phyloP scores from a whole-genome alignment of 2,797 vertebrate genomes.

The Podargus strigoides region DNA sequence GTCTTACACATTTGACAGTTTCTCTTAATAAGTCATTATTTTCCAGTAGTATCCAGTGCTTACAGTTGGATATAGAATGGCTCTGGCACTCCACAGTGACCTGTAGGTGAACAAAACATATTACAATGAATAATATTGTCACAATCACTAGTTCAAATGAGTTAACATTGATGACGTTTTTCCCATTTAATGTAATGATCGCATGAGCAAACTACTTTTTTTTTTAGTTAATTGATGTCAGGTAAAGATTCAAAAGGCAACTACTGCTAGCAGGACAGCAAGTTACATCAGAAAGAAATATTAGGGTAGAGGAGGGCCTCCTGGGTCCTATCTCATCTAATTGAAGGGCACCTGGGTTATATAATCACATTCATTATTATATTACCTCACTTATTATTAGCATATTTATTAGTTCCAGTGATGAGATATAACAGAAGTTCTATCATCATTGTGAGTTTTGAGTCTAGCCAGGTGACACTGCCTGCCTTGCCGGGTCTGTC shows the following conservation, averaged over 20 bases:
- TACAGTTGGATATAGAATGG: not conserved
- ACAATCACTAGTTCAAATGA: not conserved
- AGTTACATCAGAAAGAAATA: slow-evolving; percentile 7
- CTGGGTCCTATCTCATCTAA: not conserved
- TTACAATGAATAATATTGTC: not conserved
- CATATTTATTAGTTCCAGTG: not conserved
- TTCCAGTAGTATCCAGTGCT: not conserved
- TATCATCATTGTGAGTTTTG: not conserved
- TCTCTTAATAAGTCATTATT: not conserved
- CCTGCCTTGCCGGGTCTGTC: not conserved
- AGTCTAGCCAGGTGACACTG: not conserved
- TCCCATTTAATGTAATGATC: not conserved
- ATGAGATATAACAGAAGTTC: not conserved
- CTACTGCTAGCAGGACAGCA: not conserved
- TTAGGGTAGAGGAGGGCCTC: not conserved
- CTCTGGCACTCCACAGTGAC: not conserved
- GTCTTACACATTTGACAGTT: not conserved
- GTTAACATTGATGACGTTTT: not conserved
- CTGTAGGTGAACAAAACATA: not conserved
- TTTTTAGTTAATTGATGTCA: not conserved
- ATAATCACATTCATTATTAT: not conserved
- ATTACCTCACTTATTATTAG: not conserved
- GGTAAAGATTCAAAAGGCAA: not conserved
- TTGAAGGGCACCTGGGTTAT: not conserved
- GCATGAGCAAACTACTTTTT: not conserved